Evolutionary conservation across 2,797 vertebrate species (phyloP).

Genomic region (Thaleichthys pacificus): DNA sequence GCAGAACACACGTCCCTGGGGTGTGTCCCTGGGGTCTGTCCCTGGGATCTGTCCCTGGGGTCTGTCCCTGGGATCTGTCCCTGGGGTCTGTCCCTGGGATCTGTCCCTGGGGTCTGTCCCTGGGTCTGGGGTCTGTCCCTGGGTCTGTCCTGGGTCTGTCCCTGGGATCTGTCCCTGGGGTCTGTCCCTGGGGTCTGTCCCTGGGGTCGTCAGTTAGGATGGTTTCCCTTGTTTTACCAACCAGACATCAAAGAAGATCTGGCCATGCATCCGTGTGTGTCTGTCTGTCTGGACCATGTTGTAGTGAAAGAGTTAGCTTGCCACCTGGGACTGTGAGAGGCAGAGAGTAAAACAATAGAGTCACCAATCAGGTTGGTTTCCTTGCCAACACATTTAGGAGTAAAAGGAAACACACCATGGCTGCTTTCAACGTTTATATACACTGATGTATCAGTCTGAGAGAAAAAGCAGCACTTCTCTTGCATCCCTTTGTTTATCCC

Average conservation of each 20-base stretch:
- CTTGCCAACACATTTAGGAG: too few relatives aligned
- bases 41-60: too few relatives aligned
- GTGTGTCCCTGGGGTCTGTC: too few relatives aligned
- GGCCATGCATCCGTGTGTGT: conserved; percentile 21
- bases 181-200: conserved; percentile 3
- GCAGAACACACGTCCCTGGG: conserved; percentile 50
- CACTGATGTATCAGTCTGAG: background rate
- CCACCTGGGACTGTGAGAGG: background rate
- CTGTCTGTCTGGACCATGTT: background rate
- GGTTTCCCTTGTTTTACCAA: conserved; percentile 73
- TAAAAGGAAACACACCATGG: background rate
- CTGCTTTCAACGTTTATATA: background rate
- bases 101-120: too few relatives aligned
- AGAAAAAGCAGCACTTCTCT: background rate
- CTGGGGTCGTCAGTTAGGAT: conserved; percentile 74
- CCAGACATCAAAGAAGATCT: conserved; percentile 68
- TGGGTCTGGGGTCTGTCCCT: too few relatives aligned
- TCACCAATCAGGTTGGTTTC: conserved; percentile 31
- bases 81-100: conserved; percentile 60
- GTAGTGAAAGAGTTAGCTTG: conserved; percentile 5
- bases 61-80: background rate
- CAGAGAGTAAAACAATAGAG: conserved; percentile 25
- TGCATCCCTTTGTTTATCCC: too few relatives aligned
- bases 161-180: too few relatives aligned
- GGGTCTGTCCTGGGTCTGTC: too few relatives aligned